Conservation (phyloP, 2,888 invertebrate genomes). For the Noctua janthe region DNA sequence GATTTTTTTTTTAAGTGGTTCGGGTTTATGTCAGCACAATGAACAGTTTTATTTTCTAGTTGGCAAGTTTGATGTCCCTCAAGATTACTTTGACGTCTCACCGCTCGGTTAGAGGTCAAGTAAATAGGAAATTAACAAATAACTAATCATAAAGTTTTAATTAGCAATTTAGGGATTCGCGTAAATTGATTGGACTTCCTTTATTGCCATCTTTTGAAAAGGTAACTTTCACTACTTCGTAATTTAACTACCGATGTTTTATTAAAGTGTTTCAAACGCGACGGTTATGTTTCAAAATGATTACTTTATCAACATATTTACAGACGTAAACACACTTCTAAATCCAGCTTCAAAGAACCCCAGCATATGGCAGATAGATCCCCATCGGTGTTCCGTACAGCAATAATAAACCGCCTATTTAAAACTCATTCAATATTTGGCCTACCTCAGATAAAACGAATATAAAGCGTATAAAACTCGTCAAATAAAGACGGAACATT, state of each 20-base stretch:
- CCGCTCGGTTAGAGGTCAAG: background rate
- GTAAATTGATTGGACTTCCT: background rate
- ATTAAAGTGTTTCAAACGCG: background rate
- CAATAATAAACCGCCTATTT: conserved; percentile 57
- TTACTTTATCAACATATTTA: conserved; percentile 40
- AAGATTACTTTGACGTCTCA: conserved; percentile 2
- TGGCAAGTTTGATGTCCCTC: conserved; percentile 5
- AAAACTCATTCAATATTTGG: conserved; percentile 45
- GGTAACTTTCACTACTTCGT: background rate
- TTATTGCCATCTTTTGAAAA: background rate
- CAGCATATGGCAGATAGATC: conserved; percentile 61
- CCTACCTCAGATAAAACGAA: conserved; percentile 39
- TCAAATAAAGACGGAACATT: conserved; percentile 41
- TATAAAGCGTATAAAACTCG: conserved; percentile 42
- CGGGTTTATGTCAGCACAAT: conserved; percentile 27
- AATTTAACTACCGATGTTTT: background rate
- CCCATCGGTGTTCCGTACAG: conserved; percentile 38
- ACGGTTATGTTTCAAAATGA: conserved; percentile 17
- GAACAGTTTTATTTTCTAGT: conserved; percentile 19
- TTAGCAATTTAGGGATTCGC: conserved; percentile 3
- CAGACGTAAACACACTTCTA: conserved; percentile 45
- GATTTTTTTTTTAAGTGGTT: conserved; percentile 47
- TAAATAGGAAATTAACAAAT: conserved; percentile 1
- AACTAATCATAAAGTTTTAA: conserved; percentile 14
- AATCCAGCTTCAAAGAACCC: conserved; percentile 55